Evolutionary conservation across 2,113 vertebrate species (phyloP), one percentile per base, ranked within the genome.

Genomic region (Phalacrocorax pelagicus): DNA sequence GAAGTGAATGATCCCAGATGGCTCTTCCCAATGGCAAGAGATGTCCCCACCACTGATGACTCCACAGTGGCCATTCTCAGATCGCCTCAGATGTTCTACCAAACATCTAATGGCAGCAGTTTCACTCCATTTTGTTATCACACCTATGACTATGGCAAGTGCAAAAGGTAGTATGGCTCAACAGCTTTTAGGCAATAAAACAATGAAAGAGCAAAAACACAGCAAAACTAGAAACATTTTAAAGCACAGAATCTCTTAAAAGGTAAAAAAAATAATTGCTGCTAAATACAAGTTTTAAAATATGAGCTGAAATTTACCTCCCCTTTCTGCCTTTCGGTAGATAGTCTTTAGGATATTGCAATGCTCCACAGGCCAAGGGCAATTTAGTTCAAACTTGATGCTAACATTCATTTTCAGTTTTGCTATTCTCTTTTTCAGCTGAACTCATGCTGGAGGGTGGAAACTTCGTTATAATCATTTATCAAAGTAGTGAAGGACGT

Each of bases 41-140:
- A 55, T 72, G 7, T 78, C 11, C 9, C 19, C 17, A 5, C 17
- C 5, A 4, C 16, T 0, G 0, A 12, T 52, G 12, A 47, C 22
- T 78, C 57, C 13, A 30, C 46, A 44, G 38, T 18, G 67, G 47
- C 19, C 47, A 42, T 42, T 29, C 4, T 21, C 55, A 49, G 19
- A 62, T 16, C 46, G 42, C 6, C 30, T 85, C 52, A n/a, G 40
- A n/a, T 42, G 5, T 69, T 69, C n/a, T 47, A 74, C 22, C 38
- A 40, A 90, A 81, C 21, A 30, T 30, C 32, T 27, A 5, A 12
- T 20, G 17, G 38, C 8, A 47, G 62, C 26, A 73, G 29, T 58
- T 81, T 67, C 30, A 40, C 27, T 52, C 38, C 7, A 11, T 30
- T 74, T n/a, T 54, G 26, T 40, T 62, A 8, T 27, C 66, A 63